phyloP scores from a whole-genome alignment of 2,797 vertebrate genomes.

The Centroberyx gerrardi region DNA sequence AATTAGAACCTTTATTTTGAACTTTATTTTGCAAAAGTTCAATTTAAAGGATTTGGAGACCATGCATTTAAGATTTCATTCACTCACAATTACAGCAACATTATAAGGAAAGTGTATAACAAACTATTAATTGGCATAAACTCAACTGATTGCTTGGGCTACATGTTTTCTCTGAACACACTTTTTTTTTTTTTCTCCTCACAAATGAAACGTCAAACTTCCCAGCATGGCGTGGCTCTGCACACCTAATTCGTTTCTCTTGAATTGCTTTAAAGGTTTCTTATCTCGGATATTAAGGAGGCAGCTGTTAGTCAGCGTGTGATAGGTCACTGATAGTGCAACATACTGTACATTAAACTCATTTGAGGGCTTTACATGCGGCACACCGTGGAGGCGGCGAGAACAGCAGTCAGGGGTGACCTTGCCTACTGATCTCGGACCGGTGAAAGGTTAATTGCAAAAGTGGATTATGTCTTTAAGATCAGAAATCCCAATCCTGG shows the following conservation, averaged over 20 bases:
- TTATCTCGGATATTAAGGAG: slow-evolving; percentile 18
- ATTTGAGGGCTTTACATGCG: slow-evolving; percentile 67
- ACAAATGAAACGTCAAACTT: slow-evolving; percentile 3
- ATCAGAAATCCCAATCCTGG: slow-evolving; percentile 81
- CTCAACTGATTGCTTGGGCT: background rate
- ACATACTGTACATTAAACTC: slow-evolving; percentile 59
- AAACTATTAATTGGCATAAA: background rate
- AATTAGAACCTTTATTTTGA: background rate
- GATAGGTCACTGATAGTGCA: slow-evolving; percentile 41
- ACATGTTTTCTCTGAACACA: background rate
- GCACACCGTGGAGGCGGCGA: slow-evolving; percentile 71
- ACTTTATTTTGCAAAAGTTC: background rate
- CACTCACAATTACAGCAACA: background rate
- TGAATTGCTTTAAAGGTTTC: slow-evolving; percentile 8
- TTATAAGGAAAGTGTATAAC: background rate
- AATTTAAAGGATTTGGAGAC: background rate
- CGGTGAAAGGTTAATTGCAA: slow-evolving; percentile 87
- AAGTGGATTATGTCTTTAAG: slow-evolving; percentile 86
- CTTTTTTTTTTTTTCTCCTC: background rate
- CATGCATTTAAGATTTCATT: background rate
- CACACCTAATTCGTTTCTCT: slow-evolving; percentile 3
- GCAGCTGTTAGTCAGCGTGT: slow-evolving; percentile 19
- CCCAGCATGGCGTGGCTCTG: background rate
- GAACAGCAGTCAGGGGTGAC: slow-evolving; percentile 85
- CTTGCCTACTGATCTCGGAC: slow-evolving; percentile 85